Conservation (phyloP, 1,140 invertebrate genomes). For the Temnothorax longispinosus region DNA sequence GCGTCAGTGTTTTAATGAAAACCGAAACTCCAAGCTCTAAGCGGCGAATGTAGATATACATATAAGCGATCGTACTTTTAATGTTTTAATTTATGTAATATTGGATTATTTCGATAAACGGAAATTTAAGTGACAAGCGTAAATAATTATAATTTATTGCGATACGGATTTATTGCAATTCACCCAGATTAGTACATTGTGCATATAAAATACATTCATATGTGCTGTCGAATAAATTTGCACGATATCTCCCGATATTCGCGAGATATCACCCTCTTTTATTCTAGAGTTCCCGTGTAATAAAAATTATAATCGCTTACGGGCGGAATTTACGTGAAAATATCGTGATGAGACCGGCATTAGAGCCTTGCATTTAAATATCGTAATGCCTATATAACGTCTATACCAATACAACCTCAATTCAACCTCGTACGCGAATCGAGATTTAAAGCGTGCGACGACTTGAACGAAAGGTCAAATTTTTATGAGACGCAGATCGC, state of each 20-base stretch:
- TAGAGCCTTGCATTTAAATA: conserved; percentile 40
- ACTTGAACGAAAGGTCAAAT: too few relatives aligned
- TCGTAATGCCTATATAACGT: conserved; percentile 31
- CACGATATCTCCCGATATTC: conserved; percentile 22
- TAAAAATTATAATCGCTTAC: conserved; percentile 49
- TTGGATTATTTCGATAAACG: conserved; percentile 14
- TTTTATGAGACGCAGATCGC: too few relatives aligned
- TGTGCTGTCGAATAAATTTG: background rate
- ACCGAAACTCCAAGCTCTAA: background rate
- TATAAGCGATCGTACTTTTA: background rate
- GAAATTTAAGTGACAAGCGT: conserved; percentile 24
- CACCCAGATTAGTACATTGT: conserved; percentile 1
- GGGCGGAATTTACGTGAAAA: conserved; percentile 14
- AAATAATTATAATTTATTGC: conserved; percentile 42
- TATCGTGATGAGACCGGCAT: background rate
- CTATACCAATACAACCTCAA: too few relatives aligned
- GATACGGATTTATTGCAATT: conserved; percentile 45
- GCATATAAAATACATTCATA: conserved; percentile 7
- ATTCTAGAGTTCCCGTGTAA: background rate
- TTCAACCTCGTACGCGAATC: too few relatives aligned
- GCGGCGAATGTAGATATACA: background rate
- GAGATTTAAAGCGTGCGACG: too few relatives aligned
- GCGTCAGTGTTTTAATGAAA: background rate
- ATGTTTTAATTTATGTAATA: background rate
- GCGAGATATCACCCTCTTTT: conserved; percentile 14